Conservation (phyloP, 2,888 invertebrate genomes). For the Megastigmus dorsalis region DNA sequence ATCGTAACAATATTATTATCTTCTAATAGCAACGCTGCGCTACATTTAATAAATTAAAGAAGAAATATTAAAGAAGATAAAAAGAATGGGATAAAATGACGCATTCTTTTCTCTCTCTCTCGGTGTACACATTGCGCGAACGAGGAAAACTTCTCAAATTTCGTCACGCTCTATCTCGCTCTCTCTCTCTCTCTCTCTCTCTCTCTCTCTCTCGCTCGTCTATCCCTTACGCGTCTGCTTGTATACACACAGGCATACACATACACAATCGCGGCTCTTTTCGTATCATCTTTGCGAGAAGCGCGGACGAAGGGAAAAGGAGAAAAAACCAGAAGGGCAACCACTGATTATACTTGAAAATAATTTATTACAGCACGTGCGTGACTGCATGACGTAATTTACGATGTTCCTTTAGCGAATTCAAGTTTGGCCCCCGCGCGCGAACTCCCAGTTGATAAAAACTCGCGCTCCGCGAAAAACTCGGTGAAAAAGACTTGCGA, state of each 20-base stretch:
- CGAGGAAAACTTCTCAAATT: constrained; percentile 29
- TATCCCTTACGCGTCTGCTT: no score
- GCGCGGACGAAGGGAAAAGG: neutral
- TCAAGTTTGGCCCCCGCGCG: constrained; percentile 8
- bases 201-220: neutral
- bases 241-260: no score
- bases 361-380: constrained; percentile 40
- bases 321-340: neutral
- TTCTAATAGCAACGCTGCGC: constrained; percentile 13
- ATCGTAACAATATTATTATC: constrained; percentile 40
- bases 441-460: constrained; percentile 6
- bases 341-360: constrained; percentile 41
- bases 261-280: no score
- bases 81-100: no score
- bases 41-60: constrained; percentile 22
- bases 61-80: no score
- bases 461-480: constrained; percentile 10
- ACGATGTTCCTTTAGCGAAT: constrained; percentile 29
- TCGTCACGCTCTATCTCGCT: constrained; percentile 24
- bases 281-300: neutral
- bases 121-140: neutral
- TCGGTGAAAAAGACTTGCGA: no score
- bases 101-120: neutral
- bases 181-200: neutral
- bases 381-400: constrained; percentile 40